These are phyloP conservation scores for Xylota sylvarum DNA, from an alignment of 2,888 invertebrate species.

Conservation along the genomic window DNA sequence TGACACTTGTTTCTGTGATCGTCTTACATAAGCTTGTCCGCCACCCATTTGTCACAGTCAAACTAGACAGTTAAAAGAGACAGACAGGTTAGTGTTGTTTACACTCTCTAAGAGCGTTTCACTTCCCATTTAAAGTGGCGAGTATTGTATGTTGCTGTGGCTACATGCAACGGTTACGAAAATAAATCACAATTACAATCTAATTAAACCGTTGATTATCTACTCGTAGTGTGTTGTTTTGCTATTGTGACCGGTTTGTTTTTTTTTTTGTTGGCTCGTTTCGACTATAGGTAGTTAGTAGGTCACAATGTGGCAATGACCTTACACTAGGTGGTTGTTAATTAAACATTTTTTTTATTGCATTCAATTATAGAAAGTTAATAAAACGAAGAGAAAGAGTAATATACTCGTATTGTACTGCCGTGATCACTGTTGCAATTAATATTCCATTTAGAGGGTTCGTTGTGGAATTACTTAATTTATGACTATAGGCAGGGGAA, in stretches of 20 bases:
- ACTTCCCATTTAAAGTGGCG: constrained; percentile 31
- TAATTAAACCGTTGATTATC: constrained; percentile 38
- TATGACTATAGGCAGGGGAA: neutral
- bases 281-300: neutral
- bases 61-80: constrained; percentile 7
- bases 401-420: neutral
- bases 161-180: constrained; percentile 31
- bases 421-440: constrained; percentile 26
- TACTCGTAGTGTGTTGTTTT: constrained; percentile 19
- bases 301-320: constrained; percentile 62
- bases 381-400: constrained; percentile 21
- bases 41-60: neutral
- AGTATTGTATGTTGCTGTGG: neutral
- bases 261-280: neutral
- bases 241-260: constrained; percentile 43
- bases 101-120: constrained; percentile 27
- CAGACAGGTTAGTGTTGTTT: constrained; percentile 28
- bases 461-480: neutral
- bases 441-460: constrained; percentile 7
- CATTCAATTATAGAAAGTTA: constrained; percentile 55
- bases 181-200: constrained; percentile 40
- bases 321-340: constrained; percentile 36
- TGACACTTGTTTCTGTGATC: constrained; percentile 19
- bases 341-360: constrained; percentile 45
- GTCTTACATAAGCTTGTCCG: constrained; percentile 21